A percentile compares a stretch with the other conserved stretches of the same genome.
Evolutionary conservation across 2,888 invertebrate species (phyloP).

Genomic region (Zaprionus lineosus): DNA sequence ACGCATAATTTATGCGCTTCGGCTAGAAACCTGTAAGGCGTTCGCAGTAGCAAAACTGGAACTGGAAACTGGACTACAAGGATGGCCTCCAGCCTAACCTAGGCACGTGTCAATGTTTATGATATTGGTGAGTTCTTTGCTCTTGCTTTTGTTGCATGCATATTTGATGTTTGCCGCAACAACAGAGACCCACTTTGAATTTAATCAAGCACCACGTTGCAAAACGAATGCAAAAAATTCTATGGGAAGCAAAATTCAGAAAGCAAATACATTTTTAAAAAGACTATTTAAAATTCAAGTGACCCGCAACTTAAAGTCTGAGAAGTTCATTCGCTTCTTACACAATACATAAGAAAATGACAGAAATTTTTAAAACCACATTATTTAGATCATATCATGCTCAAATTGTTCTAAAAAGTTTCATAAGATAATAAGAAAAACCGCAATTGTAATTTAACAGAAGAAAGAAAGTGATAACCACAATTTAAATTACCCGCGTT

Average conservation of each 20-base stretch:
- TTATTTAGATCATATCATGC: no score
- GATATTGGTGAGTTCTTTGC: constrained; percentile 38
- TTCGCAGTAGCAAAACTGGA: constrained; percentile 1
- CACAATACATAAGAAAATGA: no score
- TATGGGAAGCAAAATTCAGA: no score
- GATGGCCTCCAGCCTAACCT: constrained; percentile 34
- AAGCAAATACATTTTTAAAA: constrained; percentile 28
- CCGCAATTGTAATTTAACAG: no score
- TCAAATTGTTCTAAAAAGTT: no score
- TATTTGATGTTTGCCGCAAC: constrained; percentile 52
- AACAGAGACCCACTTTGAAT: constrained; percentile 32
- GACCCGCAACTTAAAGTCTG: not conserved
- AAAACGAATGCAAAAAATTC: constrained; percentile 8
- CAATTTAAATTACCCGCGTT: constrained; percentile 10
- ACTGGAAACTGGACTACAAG: constrained; percentile 32
- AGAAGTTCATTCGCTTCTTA: no score
- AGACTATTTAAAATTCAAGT: not conserved
- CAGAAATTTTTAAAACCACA: no score
- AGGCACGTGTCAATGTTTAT: constrained; percentile 71
- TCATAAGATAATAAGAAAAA: no score
- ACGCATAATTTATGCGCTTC: constrained; percentile 62
- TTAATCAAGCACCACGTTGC: constrained; percentile 55
- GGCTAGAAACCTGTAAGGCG: constrained; percentile 2
- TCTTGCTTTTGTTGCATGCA: constrained; percentile 41
- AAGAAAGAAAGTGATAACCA: no score